These are phyloP conservation scores for Branchinecta lynchi DNA, from an alignment of 1,140 invertebrate genomes.

Conservation along the genomic window DNA sequence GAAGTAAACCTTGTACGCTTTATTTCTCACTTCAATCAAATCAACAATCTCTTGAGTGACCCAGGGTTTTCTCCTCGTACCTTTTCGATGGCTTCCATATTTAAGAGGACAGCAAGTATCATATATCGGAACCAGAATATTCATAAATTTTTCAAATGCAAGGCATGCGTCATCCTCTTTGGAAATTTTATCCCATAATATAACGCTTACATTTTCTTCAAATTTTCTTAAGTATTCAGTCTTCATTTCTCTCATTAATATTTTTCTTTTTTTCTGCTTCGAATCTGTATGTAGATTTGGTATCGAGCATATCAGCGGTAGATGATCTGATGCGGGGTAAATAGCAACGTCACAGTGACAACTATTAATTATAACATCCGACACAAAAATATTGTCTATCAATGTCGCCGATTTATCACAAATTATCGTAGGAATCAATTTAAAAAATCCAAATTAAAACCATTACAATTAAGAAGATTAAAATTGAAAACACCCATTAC, in stretches of 20 bases:
- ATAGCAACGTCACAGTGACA: not conserved
- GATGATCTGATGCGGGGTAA: constrained; percentile 8
- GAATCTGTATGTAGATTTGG: not conserved
- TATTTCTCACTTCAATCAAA: too few relatives aligned
- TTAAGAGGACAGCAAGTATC: too few relatives aligned
- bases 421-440: not conserved
- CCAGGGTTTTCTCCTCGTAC: too few relatives aligned
- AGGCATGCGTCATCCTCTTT: constrained; percentile 4
- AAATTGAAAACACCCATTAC: constrained; percentile 7
- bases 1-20: too few relatives aligned
- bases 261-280: constrained; percentile 7
- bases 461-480: constrained; percentile 7
- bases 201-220: too few relatives aligned
- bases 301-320: constrained; percentile 1
- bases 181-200: not conserved
- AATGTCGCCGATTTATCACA: constrained; percentile 6
- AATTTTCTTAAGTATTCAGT: not conserved
- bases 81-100: too few relatives aligned
- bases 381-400: constrained; percentile 7
- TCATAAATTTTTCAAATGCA: constrained; percentile 2
- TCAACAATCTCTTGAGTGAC: too few relatives aligned
- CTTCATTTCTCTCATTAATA: constrained; percentile 6
- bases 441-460: constrained; percentile 10
- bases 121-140: constrained; percentile 1
- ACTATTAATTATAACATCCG: constrained; percentile 1